Base-by-base conservation (phyloP, 2,888 invertebrate genomes). In the Lycocerus yunnanus region DNA sequence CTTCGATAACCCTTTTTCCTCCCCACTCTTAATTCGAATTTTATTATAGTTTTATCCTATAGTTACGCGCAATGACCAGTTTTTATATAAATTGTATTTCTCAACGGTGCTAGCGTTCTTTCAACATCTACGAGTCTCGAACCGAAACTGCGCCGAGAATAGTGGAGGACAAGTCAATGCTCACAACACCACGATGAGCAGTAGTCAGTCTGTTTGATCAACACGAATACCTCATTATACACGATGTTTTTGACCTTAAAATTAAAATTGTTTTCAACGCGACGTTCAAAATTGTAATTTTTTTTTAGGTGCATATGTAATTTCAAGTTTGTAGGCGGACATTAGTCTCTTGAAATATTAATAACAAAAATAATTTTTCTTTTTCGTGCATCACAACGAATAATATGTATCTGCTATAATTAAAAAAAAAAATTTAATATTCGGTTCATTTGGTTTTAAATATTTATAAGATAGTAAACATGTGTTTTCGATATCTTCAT, bases 41-140 rank as follows among this genome's bases (percentile, higher is more conserved):
- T 86, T 86, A 85, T 85, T 85, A 84, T 84, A 84, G 84, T 84
- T 84, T 84, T 83, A 82, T 83, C 81, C 72, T 80, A 69, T 73
- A 77, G 80, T 78, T 81, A 76, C 79, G 80, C 80, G 78, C 79
- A 80, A 79, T 79, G 81, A 77, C 80, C 79, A 76, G 78, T 77
- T 71, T 75, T 76, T 63, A n/a, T 63, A 18, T 63, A 15, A 63
- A 63, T 63, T 75, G 72, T 74, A 77, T 77, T 80, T 77, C 68
- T 71, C 24, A 66, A 67, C 15, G 66, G 72, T 69, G 61, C 60
- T 61, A 60, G 66, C 61, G 58, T 66, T 72, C 72, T 27, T 15
- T 27, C 9, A 27, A 27, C 27, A 15, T 66, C 15, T 8, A n/a
- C 27, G 66, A 24, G 11, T 66, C 15, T 11, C 43, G 27, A 27